Conservation (phyloP, 1,140 invertebrate species). For the Zaprionus tsacasi region DNA sequence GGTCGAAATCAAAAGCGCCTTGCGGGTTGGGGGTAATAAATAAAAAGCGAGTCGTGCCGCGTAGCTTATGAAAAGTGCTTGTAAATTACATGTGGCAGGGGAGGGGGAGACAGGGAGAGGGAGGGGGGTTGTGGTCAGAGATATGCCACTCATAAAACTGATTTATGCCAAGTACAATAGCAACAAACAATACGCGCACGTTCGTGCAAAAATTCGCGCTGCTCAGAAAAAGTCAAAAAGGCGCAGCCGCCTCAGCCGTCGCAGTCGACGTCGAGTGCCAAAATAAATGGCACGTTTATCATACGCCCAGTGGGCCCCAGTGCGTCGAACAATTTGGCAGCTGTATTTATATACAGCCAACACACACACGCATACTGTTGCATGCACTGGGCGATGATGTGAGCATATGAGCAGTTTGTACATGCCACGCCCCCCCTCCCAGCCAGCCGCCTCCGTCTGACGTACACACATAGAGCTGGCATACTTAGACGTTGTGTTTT, state of each 20-base stretch:
- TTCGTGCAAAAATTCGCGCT: constrained; percentile 52
- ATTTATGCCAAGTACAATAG: constrained; percentile 49
- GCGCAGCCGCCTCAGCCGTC: not conserved
- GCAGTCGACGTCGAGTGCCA: constrained; percentile 11
- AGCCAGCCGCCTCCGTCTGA: constrained; percentile 5
- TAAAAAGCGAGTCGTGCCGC: constrained; percentile 7
- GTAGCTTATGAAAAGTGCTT: constrained; percentile 43
- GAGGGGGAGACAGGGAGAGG: not conserved
- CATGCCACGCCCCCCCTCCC: constrained; percentile 22
- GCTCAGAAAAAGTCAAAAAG: constrained; percentile 49
- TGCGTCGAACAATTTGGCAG: constrained; percentile 73
- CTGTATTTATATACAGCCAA: constrained; percentile 68
- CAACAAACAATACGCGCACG: constrained; percentile 45
- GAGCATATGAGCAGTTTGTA: constrained; percentile 40
- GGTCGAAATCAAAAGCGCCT: constrained; percentile 58
- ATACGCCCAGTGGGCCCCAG: constrained; percentile 77
- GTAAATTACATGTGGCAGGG: constrained; percentile 50
- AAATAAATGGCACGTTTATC: constrained; percentile 81
- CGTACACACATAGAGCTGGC: constrained; percentile 28
- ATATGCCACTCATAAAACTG: constrained; percentile 64
- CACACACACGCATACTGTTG: constrained; percentile 27
- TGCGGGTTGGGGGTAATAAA: constrained; percentile 32
- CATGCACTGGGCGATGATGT: constrained; percentile 6
- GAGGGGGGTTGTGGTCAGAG: constrained; percentile 16
- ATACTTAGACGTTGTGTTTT: constrained; percentile 57